Evolutionary conservation across 2,888 invertebrate species (phyloP).

Genomic region (Aleiodes leptofemur): DNA sequence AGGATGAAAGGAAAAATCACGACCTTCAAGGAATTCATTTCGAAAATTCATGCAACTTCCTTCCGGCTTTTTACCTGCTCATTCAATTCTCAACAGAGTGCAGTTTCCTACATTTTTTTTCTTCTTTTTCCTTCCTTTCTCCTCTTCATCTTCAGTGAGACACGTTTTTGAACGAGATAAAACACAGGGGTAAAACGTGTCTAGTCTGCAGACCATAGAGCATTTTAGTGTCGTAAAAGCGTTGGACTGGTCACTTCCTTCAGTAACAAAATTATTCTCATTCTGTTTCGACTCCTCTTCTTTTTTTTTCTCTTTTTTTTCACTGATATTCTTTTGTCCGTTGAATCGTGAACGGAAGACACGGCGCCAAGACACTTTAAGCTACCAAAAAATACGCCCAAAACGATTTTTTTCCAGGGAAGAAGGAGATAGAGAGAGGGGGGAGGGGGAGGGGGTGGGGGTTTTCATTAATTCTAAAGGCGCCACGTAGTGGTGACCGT

Average conservation of each 20-base stretch:
- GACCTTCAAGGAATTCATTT: slow-evolving; percentile 25
- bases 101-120: neutral
- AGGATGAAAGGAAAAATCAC: neutral
- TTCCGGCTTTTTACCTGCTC: slow-evolving; percentile 24
- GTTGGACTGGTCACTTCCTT: slow-evolving; percentile 20
- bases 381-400: slow-evolving; percentile 27
- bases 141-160: too few species aligned
- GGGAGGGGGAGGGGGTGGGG: slow-evolving; percentile 22
- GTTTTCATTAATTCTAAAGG: slow-evolving; percentile 55
- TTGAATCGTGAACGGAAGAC: slow-evolving; percentile 29
- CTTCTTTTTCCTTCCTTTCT: neutral
- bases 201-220: slow-evolving; percentile 11
- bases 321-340: slow-evolving; percentile 18
- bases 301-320: slow-evolving; percentile 5
- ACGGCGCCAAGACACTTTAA: slow-evolving; percentile 27
- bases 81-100: slow-evolving; percentile 3
- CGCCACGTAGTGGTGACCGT: slow-evolving; percentile 50
- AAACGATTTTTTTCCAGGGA: slow-evolving; percentile 2
- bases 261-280: slow-evolving; percentile 1
- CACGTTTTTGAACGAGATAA: neutral
- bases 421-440: slow-evolving; percentile 11
- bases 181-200: slow-evolving; percentile 6
- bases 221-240: slow-evolving; percentile 24
- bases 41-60: slow-evolving; percentile 25
- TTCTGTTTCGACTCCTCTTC: neutral